Base-by-base conservation (phyloP, 2,113 vertebrate genomes). In the Mastomys coucha region DNA sequence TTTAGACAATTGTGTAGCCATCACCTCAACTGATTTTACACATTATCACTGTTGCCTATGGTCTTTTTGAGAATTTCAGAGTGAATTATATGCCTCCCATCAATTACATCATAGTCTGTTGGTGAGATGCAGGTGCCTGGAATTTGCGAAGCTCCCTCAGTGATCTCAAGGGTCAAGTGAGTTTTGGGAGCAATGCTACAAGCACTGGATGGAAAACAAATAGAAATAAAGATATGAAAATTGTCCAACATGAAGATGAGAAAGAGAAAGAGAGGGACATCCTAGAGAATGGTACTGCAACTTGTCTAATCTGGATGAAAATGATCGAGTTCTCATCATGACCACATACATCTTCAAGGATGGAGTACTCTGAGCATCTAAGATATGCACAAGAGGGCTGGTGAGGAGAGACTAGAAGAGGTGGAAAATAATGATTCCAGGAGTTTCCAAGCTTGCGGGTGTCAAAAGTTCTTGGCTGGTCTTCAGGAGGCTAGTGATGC, bases 61-160 rank as follows among this genome's bases (percentile, higher is more conserved):
- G 51, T 33, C 28, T 53, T 89, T 93, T 42, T 75, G 58, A 75
- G 82, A 76, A 82, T 70, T 42, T 65, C 65, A 51, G 88, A 95
- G 10, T 13, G 17, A 22, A 84, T 6, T 11, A 7, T 77, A 16
- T 3, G 4, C 7, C 69, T 33, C 49, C 56, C 16, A 82, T 78
- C 22, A 89, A 91, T 91, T 65, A 88, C 73, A 67, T n/a, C 33
- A 13, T 11, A 88, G 31, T 33, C 45, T 31, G 14, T 5, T 16
- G 36, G 11, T n/a, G 12, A 2, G 0, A 20, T 20, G 13, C 2
- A 31, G 9, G 56, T 5, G 28, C 39, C 82, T 93, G 39, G 24
- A 53, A 10, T 69, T 39, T 49, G 28, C 17, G 26, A 78, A 28
- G 20, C 28, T 73, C 7, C 39, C 56, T 26, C 20, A 22, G 36